Conservation (phyloP, 2,797 vertebrate species). For the Remorina albescens region DNA sequence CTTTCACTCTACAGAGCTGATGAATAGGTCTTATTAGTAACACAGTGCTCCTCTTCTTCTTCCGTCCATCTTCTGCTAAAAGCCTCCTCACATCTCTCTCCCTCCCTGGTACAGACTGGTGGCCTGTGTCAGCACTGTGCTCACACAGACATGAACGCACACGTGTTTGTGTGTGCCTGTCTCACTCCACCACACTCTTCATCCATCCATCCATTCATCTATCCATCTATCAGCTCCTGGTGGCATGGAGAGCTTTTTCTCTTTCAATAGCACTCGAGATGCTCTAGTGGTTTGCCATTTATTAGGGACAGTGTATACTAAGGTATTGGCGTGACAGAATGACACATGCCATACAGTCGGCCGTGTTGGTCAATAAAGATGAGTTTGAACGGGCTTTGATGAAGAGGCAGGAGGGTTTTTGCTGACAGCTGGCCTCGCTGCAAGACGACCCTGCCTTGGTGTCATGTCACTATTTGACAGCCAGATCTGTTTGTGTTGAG, state of each 20-base stretch:
- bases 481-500: conserved; percentile 78
- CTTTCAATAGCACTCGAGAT: conserved; percentile 53
- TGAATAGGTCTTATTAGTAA: conserved; percentile 72
- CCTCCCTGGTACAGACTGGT: conserved; percentile 77
- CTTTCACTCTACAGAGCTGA: conserved; percentile 36
- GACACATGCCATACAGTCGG: conserved; percentile 72
- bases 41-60: conserved; percentile 71
- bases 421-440: conserved; percentile 80
- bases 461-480: conserved; percentile 80
- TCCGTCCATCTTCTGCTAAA: conserved; percentile 52
- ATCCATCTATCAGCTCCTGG: conserved; percentile 59
- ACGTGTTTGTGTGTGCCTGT: conserved; percentile 21
- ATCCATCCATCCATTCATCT: conserved; percentile 59
- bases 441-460: conserved; percentile 77
- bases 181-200: conserved; percentile 41
- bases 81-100: conserved; percentile 61
- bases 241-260: conserved; percentile 60
- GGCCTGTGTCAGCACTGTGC: conserved; percentile 66
- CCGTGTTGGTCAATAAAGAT: conserved; percentile 78
- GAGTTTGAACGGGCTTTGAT: conserved; percentile 76
- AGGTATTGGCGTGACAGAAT: conserved; percentile 73
- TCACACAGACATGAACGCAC: conserved; percentile 13
- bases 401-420: conserved; percentile 78
- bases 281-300: conserved; percentile 70
- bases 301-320: conserved; percentile 63